Conservation (phyloP, 92 coral and sea anemone genomes). For the Porites lobata region DNA sequence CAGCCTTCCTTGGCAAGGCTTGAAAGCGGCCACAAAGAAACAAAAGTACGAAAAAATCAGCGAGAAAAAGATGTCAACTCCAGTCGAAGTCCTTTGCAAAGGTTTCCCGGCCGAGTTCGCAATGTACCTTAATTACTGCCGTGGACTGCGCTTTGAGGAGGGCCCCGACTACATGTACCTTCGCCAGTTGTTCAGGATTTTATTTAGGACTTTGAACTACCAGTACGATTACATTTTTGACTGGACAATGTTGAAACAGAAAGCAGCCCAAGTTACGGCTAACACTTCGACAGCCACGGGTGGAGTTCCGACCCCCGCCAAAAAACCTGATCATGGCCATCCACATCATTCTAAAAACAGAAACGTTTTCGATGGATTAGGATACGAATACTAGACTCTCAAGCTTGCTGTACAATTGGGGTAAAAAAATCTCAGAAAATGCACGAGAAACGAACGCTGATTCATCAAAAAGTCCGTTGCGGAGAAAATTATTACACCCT, state of each 20-base stretch:
- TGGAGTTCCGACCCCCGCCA: constrained; percentile 74
- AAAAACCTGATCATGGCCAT: constrained; percentile 75
- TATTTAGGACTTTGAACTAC: constrained; percentile 96
- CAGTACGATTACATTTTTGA: constrained; percentile 98
- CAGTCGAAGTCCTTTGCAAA: constrained; percentile 96
- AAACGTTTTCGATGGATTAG: constrained; percentile 71
- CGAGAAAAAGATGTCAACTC: constrained; percentile 99
- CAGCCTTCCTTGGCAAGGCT: constrained; percentile 98
- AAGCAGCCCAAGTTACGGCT: constrained; percentile 90
- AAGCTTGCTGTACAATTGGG: background rate
- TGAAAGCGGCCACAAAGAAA: constrained; percentile 97
- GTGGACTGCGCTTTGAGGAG: constrained; percentile 95
- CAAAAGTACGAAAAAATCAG: constrained; percentile 99
- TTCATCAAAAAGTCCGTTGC: background rate
- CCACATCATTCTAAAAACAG: constrained; percentile 71
- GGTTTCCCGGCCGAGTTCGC: constrained; percentile 99
- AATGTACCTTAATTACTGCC: constrained; percentile 98
- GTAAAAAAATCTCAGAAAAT: background rate
- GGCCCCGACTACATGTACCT: constrained; percentile 99
- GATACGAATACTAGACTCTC: constrained; percentile 61
- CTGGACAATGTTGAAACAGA: constrained; percentile 99
- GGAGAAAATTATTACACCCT: constrained; percentile 4
- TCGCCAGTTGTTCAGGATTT: constrained; percentile 95
- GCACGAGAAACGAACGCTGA: background rate
- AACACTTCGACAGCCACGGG: constrained; percentile 67